Evolutionary conservation across 2,113 vertebrate species (phyloP).

Genomic region (Dicerorhinus sumatrensis): DNA sequence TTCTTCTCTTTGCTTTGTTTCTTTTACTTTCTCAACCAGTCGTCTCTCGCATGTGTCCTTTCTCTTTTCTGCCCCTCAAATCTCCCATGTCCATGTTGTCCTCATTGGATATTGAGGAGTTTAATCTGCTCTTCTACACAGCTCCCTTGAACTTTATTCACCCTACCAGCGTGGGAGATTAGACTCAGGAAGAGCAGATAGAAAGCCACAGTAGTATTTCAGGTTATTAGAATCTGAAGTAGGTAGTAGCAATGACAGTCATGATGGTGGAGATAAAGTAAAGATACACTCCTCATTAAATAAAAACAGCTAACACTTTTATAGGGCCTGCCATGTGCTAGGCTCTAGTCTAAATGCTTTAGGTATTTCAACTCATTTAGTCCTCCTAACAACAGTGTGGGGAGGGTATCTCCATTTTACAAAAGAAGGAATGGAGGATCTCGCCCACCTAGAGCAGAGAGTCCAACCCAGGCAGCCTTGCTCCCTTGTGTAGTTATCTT

Average conservation of each 20-base stretch:
- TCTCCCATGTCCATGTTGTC: background rate
- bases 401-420: background rate
- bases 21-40: background rate
- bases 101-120: background rate
- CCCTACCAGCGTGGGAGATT: background rate
- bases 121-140: background rate
- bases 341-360: background rate
- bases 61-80: background rate
- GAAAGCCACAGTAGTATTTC: background rate
- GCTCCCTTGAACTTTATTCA: background rate
- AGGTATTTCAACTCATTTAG: background rate
- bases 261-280: background rate
- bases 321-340: background rate
- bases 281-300: background rate
- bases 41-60: background rate
- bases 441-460: background rate
- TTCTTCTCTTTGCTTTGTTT: background rate
- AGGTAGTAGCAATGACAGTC: background rate
- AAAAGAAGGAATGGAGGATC: background rate
- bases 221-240: background rate
- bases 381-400: background rate
- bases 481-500: background rate
- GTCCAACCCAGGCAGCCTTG: background rate
- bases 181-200: background rate
- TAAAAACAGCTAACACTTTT: background rate